A percentile compares a stretch with the other conserved stretches of the same genome.
Evolutionary conservation across 64 coral and sea anemone species (phyloP).

Genomic region (Pachyseris speciosa): DNA sequence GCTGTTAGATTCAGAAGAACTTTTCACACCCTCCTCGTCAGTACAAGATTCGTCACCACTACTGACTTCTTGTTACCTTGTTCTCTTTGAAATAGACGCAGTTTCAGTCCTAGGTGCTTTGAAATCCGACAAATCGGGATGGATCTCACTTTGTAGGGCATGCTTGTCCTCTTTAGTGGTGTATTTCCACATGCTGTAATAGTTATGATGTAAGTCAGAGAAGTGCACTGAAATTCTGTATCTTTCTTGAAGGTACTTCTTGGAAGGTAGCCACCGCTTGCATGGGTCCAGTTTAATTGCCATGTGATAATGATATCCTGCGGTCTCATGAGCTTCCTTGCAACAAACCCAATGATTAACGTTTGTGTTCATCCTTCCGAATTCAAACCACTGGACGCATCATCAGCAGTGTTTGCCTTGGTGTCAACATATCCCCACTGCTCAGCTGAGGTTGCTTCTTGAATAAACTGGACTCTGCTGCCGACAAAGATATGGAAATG

Average conservation of each 20-base stretch:
- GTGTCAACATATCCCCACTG: background rate
- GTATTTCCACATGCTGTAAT: conserved; percentile 50
- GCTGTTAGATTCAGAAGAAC: too few relatives aligned
- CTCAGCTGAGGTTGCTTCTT: background rate
- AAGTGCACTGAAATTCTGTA: conserved; percentile 20
- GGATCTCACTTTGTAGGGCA: background rate
- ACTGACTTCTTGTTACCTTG: background rate
- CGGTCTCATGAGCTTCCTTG: background rate
- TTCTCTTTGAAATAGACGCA: background rate
- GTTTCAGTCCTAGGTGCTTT: background rate
- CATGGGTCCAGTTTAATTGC: background rate
- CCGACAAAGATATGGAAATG: conserved; percentile 1
- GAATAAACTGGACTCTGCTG: background rate
- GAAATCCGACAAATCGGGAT: conserved; percentile 3
- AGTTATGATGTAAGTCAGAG: conserved; percentile 41
- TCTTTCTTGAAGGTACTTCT: background rate
- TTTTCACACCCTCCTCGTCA: background rate
- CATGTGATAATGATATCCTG: conserved; percentile 28
- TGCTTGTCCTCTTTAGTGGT: conserved; percentile 9
- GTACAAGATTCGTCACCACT: background rate
- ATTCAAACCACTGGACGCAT: background rate
- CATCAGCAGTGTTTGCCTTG: background rate
- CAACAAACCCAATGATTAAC: conserved; percentile 16
- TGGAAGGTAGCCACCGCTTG: conserved; percentile 4
- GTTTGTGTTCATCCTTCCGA: too few relatives aligned